phyloP scores from a whole-genome alignment of 2,888 invertebrate species.

The Girardia tigrina region DNA sequence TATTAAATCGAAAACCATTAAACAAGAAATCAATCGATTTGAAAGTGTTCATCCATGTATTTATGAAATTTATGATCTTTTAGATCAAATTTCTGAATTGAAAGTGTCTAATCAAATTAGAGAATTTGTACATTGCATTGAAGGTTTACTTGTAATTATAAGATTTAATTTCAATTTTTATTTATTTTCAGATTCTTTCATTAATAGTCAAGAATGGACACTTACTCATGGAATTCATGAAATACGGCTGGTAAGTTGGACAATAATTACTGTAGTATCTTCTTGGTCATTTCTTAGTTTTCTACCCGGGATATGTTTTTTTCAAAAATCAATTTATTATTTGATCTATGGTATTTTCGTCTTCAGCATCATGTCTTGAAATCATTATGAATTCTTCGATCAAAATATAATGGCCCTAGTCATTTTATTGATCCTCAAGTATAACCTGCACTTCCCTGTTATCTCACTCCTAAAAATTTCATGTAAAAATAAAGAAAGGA shows the following conservation, averaged over 20 bases:
- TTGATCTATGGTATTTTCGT: no score
- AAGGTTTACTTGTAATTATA: constrained; percentile 60
- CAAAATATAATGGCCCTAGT: no score
- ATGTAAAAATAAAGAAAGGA: no score
- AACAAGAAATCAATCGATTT: constrained; percentile 77
- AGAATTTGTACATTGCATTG: constrained; percentile 93
- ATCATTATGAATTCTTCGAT: no score
- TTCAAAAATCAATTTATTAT: no score
- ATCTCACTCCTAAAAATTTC: no score
- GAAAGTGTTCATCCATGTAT: constrained; percentile 98
- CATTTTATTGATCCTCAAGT: no score
- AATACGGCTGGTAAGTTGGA: constrained; percentile 58
- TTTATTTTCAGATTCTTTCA: constrained; percentile 73
- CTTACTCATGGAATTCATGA: constrained; percentile 82
- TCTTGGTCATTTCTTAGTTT: no score
- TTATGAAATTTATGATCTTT: constrained; percentile 92
- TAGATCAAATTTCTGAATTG: constrained; percentile 62
- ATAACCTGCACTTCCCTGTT: no score
- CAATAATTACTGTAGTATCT: no score
- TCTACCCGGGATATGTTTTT: no score
- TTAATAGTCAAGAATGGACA: constrained; percentile 99
- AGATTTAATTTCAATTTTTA: background rate
- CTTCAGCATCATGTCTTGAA: no score
- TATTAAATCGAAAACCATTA: constrained; percentile 40
- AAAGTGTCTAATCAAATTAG: constrained; percentile 78